Evolutionary conservation across 2,888 invertebrate genomes (phyloP), one percentile per base, ranked within the genome.

Genomic region (Napeogenes inachia): DNA sequence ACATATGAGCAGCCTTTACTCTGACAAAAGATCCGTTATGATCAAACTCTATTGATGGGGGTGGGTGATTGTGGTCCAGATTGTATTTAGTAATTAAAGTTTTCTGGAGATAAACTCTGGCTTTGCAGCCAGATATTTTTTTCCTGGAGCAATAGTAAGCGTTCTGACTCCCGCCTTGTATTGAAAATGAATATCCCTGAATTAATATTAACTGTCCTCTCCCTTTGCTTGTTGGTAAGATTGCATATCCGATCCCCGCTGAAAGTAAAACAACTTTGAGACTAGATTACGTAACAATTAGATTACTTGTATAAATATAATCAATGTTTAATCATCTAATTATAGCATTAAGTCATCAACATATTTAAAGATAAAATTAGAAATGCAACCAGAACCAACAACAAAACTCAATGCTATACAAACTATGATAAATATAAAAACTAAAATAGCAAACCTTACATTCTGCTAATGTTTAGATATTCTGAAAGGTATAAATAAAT

Each of bases 101-200:
- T 0, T 68, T 13, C 4, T 60, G 58, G 6, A 75, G 10, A 0
- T 57, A 59, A 4, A 78, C 61, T 21, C 68, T 68, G 2, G 78
- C 76, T 53, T 68, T 69, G 60, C 81, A 80, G 0, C 71, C 71
- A 2, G 38, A 64, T 21, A 56, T 70, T 0, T 64, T 54, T 59
- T 77, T 78, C 45, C 68, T 76, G 2, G 81, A 78, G 59, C 81
- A 81, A 60, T 78, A 78, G 62, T 70, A 75, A 4, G 68, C 68
- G 4, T 60, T 64, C 8, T 68, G 66, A 54, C 69, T 75, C 3
- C 74, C 72, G 2, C 76, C 74, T 62, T 74, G 73, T 2, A 76
- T 64, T 2, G 78, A 77, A 61, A 75, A 80, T 4, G 76, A 77
- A 63, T 76, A 69, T 0, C 76, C 74, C 13, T 74, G 47, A 0